Evolutionary conservation across 2,888 invertebrate genomes (phyloP).

Genomic region (Euphydryas editha): DNA sequence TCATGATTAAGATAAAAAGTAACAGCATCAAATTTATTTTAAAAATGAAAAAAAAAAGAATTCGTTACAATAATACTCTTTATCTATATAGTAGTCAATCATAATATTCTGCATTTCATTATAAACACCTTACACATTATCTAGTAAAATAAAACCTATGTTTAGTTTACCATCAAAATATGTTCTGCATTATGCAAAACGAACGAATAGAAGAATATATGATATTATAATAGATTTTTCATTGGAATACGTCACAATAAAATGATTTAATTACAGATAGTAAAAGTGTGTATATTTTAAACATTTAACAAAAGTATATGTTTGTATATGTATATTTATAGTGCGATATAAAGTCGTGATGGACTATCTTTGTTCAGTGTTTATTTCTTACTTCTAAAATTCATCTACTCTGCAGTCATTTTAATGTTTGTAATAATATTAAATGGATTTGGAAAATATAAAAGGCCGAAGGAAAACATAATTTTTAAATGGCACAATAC

Average conservation of each 20-base stretch:
- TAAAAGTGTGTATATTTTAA: slow-evolving; percentile 51
- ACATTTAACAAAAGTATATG: slow-evolving; percentile 51
- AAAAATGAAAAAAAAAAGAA: slow-evolving; percentile 69
- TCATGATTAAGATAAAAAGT: slow-evolving; percentile 77
- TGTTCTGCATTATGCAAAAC: slow-evolving; percentile 43
- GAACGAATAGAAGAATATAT: slow-evolving; percentile 48
- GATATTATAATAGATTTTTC: slow-evolving; percentile 42
- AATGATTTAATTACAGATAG: slow-evolving; percentile 48
- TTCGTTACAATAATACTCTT: slow-evolving; percentile 50
- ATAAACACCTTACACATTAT: slow-evolving; percentile 39
- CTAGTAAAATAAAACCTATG: slow-evolving; percentile 45
- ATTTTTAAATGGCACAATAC: slow-evolving; percentile 15
- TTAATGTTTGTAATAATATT: slow-evolving; percentile 35
- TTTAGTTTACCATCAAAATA: slow-evolving; percentile 44
- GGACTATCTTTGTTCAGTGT: slow-evolving; percentile 46
- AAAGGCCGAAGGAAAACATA: slow-evolving; percentile 38
- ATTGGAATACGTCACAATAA: slow-evolving; percentile 48
- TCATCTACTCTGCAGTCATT: slow-evolving; percentile 47
- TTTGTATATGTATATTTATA: slow-evolving; percentile 45
- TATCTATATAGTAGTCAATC: slow-evolving; percentile 29
- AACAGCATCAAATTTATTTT: slow-evolving; percentile 75
- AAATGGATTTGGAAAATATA: slow-evolving; percentile 40
- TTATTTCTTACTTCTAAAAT: slow-evolving; percentile 45
- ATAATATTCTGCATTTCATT: slow-evolving; percentile 35
- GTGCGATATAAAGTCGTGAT: slow-evolving; percentile 47